Evolutionary conservation across 2,888 invertebrate species (phyloP).

Genomic region (Zaprionus obscuricornis): DNA sequence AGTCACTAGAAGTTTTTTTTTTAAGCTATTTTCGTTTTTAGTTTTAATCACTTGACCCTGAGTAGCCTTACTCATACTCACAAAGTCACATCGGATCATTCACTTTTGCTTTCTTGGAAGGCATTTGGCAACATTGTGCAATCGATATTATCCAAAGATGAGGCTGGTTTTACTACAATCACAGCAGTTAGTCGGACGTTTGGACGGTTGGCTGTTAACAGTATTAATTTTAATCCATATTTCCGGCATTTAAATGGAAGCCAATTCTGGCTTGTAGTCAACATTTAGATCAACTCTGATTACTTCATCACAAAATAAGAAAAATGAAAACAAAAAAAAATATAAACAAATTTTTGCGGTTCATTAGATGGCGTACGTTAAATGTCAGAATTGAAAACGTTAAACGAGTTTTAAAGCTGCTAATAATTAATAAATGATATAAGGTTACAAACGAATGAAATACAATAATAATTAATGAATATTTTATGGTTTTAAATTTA

Average conservation of each 20-base stretch:
- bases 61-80: conserved; percentile 9
- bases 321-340: too few relatives aligned
- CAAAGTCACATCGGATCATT: conserved; percentile 38
- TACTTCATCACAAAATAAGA: conserved; percentile 60
- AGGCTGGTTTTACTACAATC: conserved; percentile 45
- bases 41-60: too few relatives aligned
- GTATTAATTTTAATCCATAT: conserved; percentile 40
- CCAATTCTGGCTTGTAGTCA: conserved; percentile 33
- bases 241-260: conserved; percentile 67
- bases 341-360: conserved; percentile 13
- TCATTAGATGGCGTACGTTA: conserved; percentile 36
- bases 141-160: conserved; percentile 17
- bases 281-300: conserved; percentile 50
- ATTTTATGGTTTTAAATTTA: too few relatives aligned
- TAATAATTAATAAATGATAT: conserved; percentile 28
- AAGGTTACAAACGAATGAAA: conserved; percentile 13
- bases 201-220: conserved; percentile 24
- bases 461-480: conserved; percentile 12
- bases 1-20: conserved; percentile 32
- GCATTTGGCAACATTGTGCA: conserved; percentile 29
- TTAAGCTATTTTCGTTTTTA: too few relatives aligned
- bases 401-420: conserved; percentile 56
- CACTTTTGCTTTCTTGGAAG: conserved; percentile 44
- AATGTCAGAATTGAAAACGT: conserved; percentile 36
- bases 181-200: too few relatives aligned